Base-by-base conservation (phyloP, 35 echinoderm and acorn worm genomes). In the Ophioderma brevispina region DNA sequence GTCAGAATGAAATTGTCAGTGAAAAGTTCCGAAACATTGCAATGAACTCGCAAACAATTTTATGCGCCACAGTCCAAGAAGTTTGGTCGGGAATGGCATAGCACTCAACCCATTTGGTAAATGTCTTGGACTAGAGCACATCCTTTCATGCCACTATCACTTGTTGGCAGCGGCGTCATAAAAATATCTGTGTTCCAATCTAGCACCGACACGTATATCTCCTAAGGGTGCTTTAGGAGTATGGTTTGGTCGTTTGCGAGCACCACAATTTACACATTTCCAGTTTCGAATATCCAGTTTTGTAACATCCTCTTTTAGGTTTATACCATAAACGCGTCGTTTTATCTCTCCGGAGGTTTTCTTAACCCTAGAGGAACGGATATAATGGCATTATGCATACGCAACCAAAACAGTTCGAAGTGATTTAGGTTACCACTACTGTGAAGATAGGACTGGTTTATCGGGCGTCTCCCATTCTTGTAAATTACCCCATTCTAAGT, bases 51-150 rank as follows among this genome's bases (percentile, higher is more conserved):
- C n/a, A n/a, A n/a, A n/a, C n/a, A n/a, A n/a, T n/a, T n/a, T n/a
- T n/a, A n/a, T n/a, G n/a, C n/a, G n/a, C n/a, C n/a, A n/a, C n/a
- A n/a, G n/a, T n/a, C n/a, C n/a, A n/a, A n/a, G n/a, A n/a, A n/a
- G n/a, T n/a, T n/a, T n/a, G n/a, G n/a, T n/a, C n/a, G n/a, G n/a
- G n/a, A n/a, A n/a, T n/a, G n/a, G n/a, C n/a, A n/a, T n/a, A n/a
- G n/a, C 90, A 85, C 37, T 96, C 90, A 33, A 79, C 88, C 86
- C 90, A 96, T 81, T 85, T 89, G 0, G 86, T 89, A 39, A 96
- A 96, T 83, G 55, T 95, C 85, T 6, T 37, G 40, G 18, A 88
- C 46, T 10, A 95, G 56, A 19, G 88, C 33, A 39, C 87, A 63
- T 39, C 88, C 92, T 25, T 70, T 46, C 39, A 82, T 95, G 13